phyloP scores from a whole-genome alignment of 2,113 vertebrate genomes.

The Calidris pygmaea region DNA sequence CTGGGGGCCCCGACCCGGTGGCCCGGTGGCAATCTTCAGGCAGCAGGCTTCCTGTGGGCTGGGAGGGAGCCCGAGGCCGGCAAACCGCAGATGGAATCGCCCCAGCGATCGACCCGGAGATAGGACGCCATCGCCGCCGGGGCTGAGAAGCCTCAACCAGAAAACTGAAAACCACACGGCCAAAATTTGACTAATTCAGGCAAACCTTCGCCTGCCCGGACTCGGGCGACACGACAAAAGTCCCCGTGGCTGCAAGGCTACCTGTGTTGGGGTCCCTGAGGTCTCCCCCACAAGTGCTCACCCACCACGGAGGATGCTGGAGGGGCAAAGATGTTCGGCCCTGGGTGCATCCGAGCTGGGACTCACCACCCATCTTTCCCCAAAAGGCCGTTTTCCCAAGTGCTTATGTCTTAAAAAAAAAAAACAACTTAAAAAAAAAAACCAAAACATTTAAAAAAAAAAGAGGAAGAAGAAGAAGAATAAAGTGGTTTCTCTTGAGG shows the following conservation, averaged over 20 bases:
- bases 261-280: background rate
- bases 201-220: background rate
- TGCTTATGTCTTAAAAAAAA: background rate
- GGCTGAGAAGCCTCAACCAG: background rate
- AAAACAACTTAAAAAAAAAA: no score
- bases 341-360: background rate
- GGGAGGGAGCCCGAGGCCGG: background rate
- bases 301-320: background rate
- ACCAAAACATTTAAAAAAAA: background rate
- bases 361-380: background rate
- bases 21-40: background rate
- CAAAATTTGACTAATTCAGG: background rate
- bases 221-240: background rate
- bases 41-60: background rate
- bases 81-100: background rate
- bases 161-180: background rate
- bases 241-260: background rate
- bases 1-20: accelerated
- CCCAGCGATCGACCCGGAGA: background rate
- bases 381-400: background rate
- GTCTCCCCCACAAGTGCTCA: accelerated
- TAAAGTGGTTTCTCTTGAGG: background rate
- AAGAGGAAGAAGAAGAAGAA: no score
- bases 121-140: background rate
- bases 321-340: background rate